Base-by-base conservation (phyloP, 2,113 vertebrate genomes). In the Benitochromis conjunctus region DNA sequence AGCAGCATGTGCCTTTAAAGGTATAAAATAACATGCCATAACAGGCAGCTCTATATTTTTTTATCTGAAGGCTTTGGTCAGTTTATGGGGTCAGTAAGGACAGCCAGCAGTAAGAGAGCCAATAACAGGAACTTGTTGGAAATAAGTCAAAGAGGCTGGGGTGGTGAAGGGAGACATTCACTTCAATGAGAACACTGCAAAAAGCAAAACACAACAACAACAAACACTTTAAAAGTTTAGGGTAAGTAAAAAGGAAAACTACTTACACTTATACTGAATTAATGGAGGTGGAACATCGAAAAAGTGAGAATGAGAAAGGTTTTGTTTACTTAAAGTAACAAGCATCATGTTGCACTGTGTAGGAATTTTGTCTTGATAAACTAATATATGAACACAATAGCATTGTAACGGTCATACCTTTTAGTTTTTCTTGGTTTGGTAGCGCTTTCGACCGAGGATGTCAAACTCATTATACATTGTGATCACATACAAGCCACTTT, bases 261-360 rank as follows among this genome's bases (percentile, higher is more conserved):
- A 6, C 16, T 14, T 48, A 5, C 46, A 34, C 7, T 7, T 34
- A 34, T 7, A 51, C 46, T 18, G 48, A 53, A 53, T 9, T 19
- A 53, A n/a, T n/a, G n/a, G 7, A 24, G 38, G 0, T 16, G n/a
- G 64, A 24, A 69, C 36, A 41, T 8, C 36, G n/a, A 0, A 4
- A 41, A 41, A 66, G 10, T 21, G 19, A 54, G 19, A 0, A 64
- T 21, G 2, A 38, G 12, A 41, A 36, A 64, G 12, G 10, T 36
- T 64, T 64, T 66, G 34, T 66, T 11, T 41, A 21, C 0, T 62
- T 26, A 74, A 19, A 31, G 14, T 16, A 51, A 51, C 24, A 10
- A 31, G 11, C 43, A 31, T 76, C 24, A 48, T 19, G 6, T 48
- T 74, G 69, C 24, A 12, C 18, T 26, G 24, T 46, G 41, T 71